Evolutionary conservation across 2,113 vertebrate species (phyloP).

Genomic region (Eudyptes chrysolophus): DNA sequence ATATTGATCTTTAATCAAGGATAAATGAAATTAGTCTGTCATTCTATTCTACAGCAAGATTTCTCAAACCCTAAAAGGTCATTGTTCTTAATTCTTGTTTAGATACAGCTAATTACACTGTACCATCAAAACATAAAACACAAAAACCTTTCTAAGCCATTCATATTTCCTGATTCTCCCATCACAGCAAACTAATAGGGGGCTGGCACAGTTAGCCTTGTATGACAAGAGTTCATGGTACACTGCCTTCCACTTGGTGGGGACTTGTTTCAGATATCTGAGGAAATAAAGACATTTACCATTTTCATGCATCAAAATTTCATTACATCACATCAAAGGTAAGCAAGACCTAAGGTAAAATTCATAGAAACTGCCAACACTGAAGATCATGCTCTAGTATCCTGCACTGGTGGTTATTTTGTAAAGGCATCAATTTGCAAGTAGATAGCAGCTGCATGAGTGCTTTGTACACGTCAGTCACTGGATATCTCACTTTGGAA

Average conservation of each 20-base stretch:
- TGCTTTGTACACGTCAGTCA: not conserved
- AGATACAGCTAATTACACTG: not conserved
- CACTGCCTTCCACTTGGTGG: not conserved
- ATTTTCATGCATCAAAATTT: not conserved
- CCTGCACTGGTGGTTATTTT: not conserved
- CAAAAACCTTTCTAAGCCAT: not conserved
- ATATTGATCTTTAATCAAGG: not conserved
- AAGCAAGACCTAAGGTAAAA: not conserved
- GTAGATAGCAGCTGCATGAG: not conserved
- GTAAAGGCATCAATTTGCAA: not conserved
- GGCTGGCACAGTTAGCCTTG: not conserved
- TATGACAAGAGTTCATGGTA: not conserved
- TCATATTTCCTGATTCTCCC: not conserved
- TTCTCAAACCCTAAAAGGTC: not conserved
- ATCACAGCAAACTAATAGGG: not conserved
- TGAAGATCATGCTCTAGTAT: not conserved
- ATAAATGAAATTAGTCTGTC: not conserved
- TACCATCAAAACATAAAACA: not conserved
- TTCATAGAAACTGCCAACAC: not conserved
- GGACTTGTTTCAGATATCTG: not conserved
- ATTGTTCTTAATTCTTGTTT: not conserved
- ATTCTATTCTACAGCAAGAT: not conserved
- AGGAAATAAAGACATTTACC: not conserved
- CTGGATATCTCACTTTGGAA: not conserved
- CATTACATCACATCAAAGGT: not conserved